phyloP scores from a whole-genome alignment of 2,113 vertebrate species.

The Dascyllus trimaculatus region DNA sequence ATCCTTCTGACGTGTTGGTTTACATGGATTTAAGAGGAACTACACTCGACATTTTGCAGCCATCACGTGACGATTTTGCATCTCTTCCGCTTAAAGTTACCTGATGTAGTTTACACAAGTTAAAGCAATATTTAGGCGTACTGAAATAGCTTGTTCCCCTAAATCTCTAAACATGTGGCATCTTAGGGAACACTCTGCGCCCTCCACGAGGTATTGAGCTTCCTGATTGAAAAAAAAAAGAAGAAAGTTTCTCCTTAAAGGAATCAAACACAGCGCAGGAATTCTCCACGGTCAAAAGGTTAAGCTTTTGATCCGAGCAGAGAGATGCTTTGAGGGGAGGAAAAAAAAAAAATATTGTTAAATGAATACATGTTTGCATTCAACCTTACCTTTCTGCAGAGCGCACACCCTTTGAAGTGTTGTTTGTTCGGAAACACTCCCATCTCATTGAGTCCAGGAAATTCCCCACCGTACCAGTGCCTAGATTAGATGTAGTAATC shows the following conservation, averaged over 20 bases:
- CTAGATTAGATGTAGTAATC: conserved; percentile 78
- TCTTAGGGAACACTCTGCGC: conserved; percentile 51
- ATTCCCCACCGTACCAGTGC: conserved; percentile 71
- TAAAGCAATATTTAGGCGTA: conserved; percentile 26
- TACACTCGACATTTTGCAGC: neutral
- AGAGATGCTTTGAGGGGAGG: conserved; percentile 76
- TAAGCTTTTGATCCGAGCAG: conserved; percentile 81
- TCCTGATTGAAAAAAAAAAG: conserved; percentile 27
- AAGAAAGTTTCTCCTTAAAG: conserved; percentile 37
- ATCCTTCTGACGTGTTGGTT: neutral
- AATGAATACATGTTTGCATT: conserved; percentile 84
- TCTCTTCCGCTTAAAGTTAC: conserved; percentile 5
- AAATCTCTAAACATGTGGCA: conserved; percentile 64
- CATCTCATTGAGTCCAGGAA: conserved; percentile 77
- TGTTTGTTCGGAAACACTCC: conserved; percentile 83
- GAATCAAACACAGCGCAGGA: conserved; percentile 69
- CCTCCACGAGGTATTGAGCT: conserved; percentile 58
- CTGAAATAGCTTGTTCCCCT: conserved; percentile 50
- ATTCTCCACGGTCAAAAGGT: conserved; percentile 81
- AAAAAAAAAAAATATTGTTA: conserved; percentile 74
- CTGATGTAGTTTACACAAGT: neutral
- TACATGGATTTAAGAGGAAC: neutral
- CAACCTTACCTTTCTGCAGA: conserved; percentile 76
- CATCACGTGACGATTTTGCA: neutral
- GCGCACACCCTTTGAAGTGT: conserved; percentile 78